Evolutionary conservation across 37 sponge, comb jelly and placozoan genomes (phyloP).

Genomic region (Bolinopsis microptera): DNA sequence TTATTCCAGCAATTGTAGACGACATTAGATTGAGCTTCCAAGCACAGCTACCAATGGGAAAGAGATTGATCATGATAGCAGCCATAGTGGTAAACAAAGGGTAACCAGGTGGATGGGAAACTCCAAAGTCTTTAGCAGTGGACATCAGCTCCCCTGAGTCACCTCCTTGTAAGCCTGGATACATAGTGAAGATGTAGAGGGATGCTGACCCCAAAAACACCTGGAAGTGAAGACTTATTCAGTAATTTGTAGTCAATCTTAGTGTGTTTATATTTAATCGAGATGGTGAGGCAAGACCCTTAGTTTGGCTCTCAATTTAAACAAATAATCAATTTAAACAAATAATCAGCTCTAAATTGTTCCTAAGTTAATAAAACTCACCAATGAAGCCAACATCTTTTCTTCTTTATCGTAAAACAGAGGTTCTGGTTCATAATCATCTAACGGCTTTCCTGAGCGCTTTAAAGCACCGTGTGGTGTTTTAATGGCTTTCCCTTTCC

Average conservation of each 20-base stretch:
- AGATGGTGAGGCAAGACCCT: too few species aligned
- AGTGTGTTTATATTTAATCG: too few species aligned
- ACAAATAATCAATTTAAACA: neutral
- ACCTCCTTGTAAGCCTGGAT: conserved; percentile 50
- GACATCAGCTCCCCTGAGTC: conserved; percentile 64
- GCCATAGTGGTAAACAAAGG: conserved; percentile 61
- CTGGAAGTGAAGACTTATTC: neutral
- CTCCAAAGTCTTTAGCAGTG: conserved; percentile 60
- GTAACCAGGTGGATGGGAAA: conserved; percentile 60
- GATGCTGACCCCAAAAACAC: conserved; percentile 12
- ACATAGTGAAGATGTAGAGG: conserved; percentile 44
- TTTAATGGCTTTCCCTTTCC: neutral
- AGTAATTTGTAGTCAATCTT: too few species aligned
- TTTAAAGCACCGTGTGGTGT: neutral
- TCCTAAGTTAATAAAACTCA: too few species aligned
- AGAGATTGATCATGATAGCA: conserved; percentile 50
- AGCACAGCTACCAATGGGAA: conserved; percentile 16
- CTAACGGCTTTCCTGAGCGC: neutral
- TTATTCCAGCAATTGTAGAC: neutral
- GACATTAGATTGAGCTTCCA: conserved; percentile 59
- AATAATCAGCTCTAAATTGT: neutral
- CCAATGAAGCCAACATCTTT: neutral
- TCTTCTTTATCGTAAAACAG: neutral
- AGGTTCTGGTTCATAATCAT: neutral
- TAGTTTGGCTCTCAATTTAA: too few species aligned